These are phyloP conservation scores for Macroramphosus scolopax DNA, from an alignment of 2,797 vertebrate species.

Conservation along the genomic window DNA sequence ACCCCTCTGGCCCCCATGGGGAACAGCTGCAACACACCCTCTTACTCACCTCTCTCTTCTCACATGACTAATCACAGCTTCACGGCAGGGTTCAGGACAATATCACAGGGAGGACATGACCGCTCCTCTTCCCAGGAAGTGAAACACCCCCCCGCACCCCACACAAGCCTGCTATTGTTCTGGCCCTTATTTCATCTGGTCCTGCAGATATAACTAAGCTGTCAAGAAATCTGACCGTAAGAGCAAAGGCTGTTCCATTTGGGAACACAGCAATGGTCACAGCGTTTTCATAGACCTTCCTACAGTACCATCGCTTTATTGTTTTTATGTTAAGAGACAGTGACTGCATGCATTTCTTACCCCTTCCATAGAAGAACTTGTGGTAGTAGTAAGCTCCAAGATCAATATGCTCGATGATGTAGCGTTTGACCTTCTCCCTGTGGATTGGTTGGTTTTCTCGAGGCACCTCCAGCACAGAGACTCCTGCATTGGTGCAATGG, in stretches of 20 bases:
- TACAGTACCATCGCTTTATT: not conserved
- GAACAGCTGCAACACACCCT: constrained; percentile 76
- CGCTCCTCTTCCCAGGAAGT: constrained; percentile 56
- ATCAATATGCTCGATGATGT: constrained; percentile 98
- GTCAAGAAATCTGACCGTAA: constrained; percentile 48
- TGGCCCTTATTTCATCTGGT: constrained; percentile 51
- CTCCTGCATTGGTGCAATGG: constrained; percentile 97
- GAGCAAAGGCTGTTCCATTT: constrained; percentile 31
- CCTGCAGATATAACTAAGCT: constrained; percentile 57
- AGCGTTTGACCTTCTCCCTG: constrained; percentile 96
- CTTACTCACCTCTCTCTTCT: constrained; percentile 64
- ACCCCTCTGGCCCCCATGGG: constrained; percentile 37
- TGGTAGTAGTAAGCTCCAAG: constrained; percentile 97
- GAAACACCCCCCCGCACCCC: constrained; percentile 53
- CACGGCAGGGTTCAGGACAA: constrained; percentile 54
- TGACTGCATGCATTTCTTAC: constrained; percentile 69
- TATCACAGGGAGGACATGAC: constrained; percentile 64
- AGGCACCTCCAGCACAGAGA: constrained; percentile 95
- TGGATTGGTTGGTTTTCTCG: constrained; percentile 93
- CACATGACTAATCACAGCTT: constrained; percentile 72
- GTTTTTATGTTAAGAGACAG: not conserved
- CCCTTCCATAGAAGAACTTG: constrained; percentile 96
- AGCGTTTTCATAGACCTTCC: not conserved
- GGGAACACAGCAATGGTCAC: constrained; percentile 4
- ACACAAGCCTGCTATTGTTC: constrained; percentile 71